Conservation (phyloP, 2,797 vertebrate genomes). For the Microchirus variegatus region DNA sequence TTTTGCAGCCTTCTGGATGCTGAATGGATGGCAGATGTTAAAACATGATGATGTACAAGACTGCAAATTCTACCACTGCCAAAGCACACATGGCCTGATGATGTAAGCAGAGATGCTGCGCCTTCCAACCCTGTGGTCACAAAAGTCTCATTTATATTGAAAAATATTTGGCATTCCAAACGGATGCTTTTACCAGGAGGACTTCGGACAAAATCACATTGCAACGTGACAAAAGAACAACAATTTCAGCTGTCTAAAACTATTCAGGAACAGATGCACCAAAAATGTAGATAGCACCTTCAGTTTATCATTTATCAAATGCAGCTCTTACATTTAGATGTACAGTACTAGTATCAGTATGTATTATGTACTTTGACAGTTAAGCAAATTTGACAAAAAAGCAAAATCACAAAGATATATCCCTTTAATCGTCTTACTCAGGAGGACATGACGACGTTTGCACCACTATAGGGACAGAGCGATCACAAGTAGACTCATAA, state of each 20-base stretch:
- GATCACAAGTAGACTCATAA: no score
- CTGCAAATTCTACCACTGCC: slow-evolving; percentile 49
- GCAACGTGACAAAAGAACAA: neutral
- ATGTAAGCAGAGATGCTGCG: slow-evolving; percentile 14
- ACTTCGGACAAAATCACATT: neutral
- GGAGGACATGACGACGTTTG: no score
- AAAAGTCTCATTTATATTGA: slow-evolving; percentile 44
- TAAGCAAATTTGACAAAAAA: no score
- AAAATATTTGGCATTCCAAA: slow-evolving; percentile 29
- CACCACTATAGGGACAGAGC: no score
- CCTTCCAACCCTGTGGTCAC: slow-evolving; percentile 28
- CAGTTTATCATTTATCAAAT: no score
- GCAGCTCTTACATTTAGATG: no score
- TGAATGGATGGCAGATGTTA: slow-evolving; percentile 58
- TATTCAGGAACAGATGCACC: neutral
- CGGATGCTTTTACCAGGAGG: slow-evolving; percentile 17
- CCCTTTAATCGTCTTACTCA: no score
- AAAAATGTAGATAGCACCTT: no score
- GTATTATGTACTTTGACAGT: no score
- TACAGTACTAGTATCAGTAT: no score
- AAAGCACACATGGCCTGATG: slow-evolving; percentile 32
- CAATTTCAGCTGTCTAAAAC: no score
- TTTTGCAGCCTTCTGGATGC: slow-evolving; percentile 29
- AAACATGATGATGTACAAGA: slow-evolving; percentile 18
- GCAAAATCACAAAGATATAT: no score